A percentile compares a stretch with the other conserved stretches of the same genome.
Conservation (phyloP, 2,113 vertebrate genomes). For the Sinocyclocheilus grahami region DNA sequence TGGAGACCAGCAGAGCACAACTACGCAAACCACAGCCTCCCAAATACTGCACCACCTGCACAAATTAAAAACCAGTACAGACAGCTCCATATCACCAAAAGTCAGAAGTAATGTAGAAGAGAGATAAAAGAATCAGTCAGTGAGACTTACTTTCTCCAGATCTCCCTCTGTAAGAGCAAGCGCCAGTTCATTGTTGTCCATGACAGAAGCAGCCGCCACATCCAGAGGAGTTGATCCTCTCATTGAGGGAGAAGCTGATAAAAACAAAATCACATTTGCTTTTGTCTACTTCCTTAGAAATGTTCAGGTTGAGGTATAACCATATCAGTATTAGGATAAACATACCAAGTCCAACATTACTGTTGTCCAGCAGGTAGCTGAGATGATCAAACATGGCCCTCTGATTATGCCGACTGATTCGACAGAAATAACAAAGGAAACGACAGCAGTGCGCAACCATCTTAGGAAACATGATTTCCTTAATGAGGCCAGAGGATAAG, state of each 20-base stretch:
- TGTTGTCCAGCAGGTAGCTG: slow-evolving; percentile 93
- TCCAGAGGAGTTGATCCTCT: slow-evolving; percentile 94
- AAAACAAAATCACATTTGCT: slow-evolving; percentile 13
- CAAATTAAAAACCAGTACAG: slow-evolving; percentile 14
- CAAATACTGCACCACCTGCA: slow-evolving; percentile 90
- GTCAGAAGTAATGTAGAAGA: background rate
- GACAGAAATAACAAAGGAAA: slow-evolving; percentile 96
- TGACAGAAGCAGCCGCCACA: slow-evolving; percentile 93
- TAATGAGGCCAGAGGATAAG: slow-evolving; percentile 8
- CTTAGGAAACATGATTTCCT: slow-evolving; percentile 95
- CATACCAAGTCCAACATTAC: slow-evolving; percentile 92
- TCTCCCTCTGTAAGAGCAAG: slow-evolving; percentile 87
- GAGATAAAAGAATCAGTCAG: slow-evolving; percentile 1
- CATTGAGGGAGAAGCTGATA: slow-evolving; percentile 91
- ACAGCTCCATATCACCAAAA: background rate
- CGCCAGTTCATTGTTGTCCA: slow-evolving; percentile 97
- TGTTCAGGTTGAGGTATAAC: background rate
- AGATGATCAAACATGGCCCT: slow-evolving; percentile 97
- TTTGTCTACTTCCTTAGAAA: background rate
- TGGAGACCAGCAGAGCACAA: slow-evolving; percentile 86
- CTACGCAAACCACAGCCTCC: slow-evolving; percentile 90
- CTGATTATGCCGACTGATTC: slow-evolving; percentile 94
- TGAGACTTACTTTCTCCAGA: slow-evolving; percentile 83
- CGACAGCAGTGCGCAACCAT: slow-evolving; percentile 98
- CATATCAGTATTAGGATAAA: background rate